Base-by-base conservation (phyloP, 2,888 invertebrate genomes). In the Apeira syringaria region DNA sequence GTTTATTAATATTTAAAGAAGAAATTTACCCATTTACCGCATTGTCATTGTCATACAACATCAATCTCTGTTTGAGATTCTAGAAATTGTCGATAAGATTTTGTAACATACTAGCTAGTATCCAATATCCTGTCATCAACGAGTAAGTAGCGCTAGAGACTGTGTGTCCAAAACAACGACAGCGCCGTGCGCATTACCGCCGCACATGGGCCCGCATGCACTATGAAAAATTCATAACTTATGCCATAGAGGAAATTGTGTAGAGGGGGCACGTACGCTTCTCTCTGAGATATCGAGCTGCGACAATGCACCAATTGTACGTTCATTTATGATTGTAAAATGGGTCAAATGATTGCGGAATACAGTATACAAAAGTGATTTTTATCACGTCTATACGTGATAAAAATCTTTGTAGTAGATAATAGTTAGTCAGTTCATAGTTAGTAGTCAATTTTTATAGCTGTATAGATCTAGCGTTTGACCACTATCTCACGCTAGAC, bases 151-250 rank as follows among this genome's bases (percentile, higher is more conserved):
- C 26, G 20, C 20, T 13, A 36, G 24, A 38, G 52, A 49, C 52
- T 56, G 53, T 54, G 54, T 59, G 68, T 62, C 74, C 77, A 69
- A 78, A 76, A 80, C 77, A 77, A 65, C 63, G 66, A 7, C 20
- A 7, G 20, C 7, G 7, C 58, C 53, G 60, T 53, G 63, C 61
- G 67, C 71, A 79, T 80, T 77, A 79, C 70, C 62, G 61, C 60
- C 56, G 42, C 72, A 74, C 74, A 74, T 73, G 79, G 68, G 64
- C 64, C 56, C 61, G 54, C 66, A 57, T 68, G 63, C 61, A 64
- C 62, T 61, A 80, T 83, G 83, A 81, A 83, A 83, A 78, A 83
- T 83, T 83, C 82, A 83, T 83, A 80, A 71, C 74, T 52, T 51
- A 64, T 57, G 40, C 30, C 79, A 76, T 48, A 78, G 77, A 79